A percentile compares a stretch with the other conserved stretches of the same genome.
phyloP scores from a whole-genome alignment of 1,140 invertebrate genomes.

The Neodiprion fabricii region DNA sequence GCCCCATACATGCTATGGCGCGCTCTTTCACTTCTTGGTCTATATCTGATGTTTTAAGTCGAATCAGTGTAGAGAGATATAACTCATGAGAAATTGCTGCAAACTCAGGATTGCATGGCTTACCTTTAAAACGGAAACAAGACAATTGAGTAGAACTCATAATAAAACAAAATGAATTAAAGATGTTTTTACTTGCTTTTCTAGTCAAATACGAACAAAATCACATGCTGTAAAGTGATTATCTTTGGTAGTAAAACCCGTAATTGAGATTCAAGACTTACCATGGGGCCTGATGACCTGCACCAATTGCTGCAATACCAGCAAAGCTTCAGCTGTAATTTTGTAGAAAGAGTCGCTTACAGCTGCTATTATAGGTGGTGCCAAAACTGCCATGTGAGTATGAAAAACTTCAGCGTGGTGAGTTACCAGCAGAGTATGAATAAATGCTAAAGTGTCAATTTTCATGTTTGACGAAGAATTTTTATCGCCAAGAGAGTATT shows the following conservation, averaged over 20 bases:
- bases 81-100: conserved; percentile 80
- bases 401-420: conserved; percentile 78
- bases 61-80: conserved; percentile 84
- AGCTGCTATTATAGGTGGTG: conserved; percentile 86
- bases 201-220: neutral
- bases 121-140: conserved; percentile 46
- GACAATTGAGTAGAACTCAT: neutral
- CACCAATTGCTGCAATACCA: conserved; percentile 93
- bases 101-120: conserved; percentile 75
- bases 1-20: conserved; percentile 96
- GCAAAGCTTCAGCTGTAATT: conserved; percentile 93
- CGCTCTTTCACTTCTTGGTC: conserved; percentile 99
- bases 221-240: conserved; percentile 10
- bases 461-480: conserved; percentile 98
- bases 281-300: conserved; percentile 92
- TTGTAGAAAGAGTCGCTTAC: conserved; percentile 98
- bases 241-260: conserved; percentile 12
- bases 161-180: conserved; percentile 24
- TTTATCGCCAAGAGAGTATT: conserved; percentile 91
- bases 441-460: conserved; percentile 94
- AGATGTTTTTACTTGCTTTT: conserved; percentile 14
- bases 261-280: conserved; percentile 44
- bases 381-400: conserved; percentile 80
- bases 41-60: conserved; percentile 93
- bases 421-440: conserved; percentile 85